Base-by-base conservation (phyloP, 2,113 vertebrate genomes). In the Calidris pygmaea region DNA sequence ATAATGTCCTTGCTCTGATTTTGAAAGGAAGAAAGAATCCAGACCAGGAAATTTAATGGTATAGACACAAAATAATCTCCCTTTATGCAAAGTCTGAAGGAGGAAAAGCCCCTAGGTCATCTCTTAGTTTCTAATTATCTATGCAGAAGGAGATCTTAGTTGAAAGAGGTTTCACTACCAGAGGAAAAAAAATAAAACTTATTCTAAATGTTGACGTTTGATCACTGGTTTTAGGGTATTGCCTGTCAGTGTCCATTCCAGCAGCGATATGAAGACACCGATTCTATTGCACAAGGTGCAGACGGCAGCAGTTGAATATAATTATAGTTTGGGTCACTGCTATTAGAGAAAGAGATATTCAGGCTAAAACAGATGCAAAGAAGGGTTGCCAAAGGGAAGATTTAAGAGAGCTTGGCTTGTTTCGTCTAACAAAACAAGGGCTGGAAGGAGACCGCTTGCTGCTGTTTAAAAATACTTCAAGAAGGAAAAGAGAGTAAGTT, bases 291-390 rank as follows among this genome's bases (percentile, higher is more conserved):
- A 81, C 27, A 60, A 56, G 76, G 53, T 9, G 2, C 41, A 65
- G 68, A 45, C 89, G 74, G 56, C 65, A 82, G 6, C 65, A 77
- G 59, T 86, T 53, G 68, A 81, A 83, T 91, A n/a, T 77, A 91
- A 89, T 77, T 95, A 86, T 12, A 77, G 55, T 84, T 96, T 94
- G 87, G 59, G 68, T 90, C 68, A 66, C 67, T 70, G 58, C 53
- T 91, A 27, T 84, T 84, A 62, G 24, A 76, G 82, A 93, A 87
- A 85, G 47, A 66, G 8, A 66, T 86, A 89, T 17, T 93, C 74
- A 96, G 66, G 68, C 52, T 91, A 85, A 91, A 94, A 75, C 85
- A 94, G 89, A 95, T 91, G 87, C 85, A 75, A 87, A 93, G 87
- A 94, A 93, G 14, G 26, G 70, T 70, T 96, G 87, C 90, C 85